Evolutionary conservation across 1,140 invertebrate species (phyloP).

Genomic region (Lepeophtheirus salmonis): DNA sequence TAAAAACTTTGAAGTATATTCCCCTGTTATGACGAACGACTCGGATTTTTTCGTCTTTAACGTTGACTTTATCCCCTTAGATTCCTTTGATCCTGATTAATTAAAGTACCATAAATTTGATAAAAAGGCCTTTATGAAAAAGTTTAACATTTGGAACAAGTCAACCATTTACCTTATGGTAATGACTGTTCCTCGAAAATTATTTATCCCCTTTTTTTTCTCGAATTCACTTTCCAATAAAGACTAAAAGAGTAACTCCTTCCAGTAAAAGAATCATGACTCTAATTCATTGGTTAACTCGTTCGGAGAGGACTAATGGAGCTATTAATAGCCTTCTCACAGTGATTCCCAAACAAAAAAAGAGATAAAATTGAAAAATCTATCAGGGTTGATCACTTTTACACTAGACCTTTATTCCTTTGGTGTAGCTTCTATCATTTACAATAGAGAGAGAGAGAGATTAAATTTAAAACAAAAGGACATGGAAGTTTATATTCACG

Average conservation of each 20-base stretch:
- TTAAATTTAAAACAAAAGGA: background rate
- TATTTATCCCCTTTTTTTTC: background rate
- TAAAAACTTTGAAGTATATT: too few relatives aligned
- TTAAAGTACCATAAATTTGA: background rate
- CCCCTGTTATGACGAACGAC: constrained; percentile 1
- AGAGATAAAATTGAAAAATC: background rate
- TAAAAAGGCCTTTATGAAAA: background rate
- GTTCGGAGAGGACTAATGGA: background rate
- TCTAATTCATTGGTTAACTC: background rate
- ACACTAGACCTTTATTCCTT: too few relatives aligned
- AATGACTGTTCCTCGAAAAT: background rate
- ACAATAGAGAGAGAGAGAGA: too few relatives aligned
- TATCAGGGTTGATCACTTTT: too few relatives aligned
- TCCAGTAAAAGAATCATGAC: background rate
- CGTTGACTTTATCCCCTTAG: constrained; percentile 3
- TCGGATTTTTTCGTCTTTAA: constrained; percentile 4
- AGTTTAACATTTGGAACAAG: background rate
- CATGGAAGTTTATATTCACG: background rate
- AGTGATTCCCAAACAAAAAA: background rate
- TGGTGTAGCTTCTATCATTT: too few relatives aligned
- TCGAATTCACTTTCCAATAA: background rate
- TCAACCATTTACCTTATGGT: background rate
- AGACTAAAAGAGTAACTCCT: background rate
- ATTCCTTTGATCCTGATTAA: background rate
- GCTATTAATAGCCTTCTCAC: background rate